Evolutionary conservation across 2,888 invertebrate species (phyloP).

Genomic region (Oegoconia quadripuncta): DNA sequence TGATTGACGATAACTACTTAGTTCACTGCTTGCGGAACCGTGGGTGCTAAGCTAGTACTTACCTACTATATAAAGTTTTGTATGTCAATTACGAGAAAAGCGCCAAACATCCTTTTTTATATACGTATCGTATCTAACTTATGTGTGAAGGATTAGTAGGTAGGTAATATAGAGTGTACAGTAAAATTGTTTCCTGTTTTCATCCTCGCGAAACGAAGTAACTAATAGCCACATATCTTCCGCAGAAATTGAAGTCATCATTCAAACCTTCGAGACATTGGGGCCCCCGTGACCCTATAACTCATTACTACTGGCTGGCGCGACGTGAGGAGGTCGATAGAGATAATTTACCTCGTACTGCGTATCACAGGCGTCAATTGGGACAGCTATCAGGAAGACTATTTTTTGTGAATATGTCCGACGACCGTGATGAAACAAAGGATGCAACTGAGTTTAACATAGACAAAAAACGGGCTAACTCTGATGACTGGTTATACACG

Average conservation of each 20-base stretch:
- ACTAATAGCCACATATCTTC: conserved; percentile 12
- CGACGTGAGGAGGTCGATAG: conserved; percentile 44
- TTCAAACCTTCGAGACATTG: conserved; percentile 64
- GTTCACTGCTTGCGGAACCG: no score
- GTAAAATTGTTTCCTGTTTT: conserved; percentile 13
- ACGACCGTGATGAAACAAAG: conserved; percentile 1
- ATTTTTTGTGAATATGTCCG: conserved; percentile 31
- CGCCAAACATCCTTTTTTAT: no score
- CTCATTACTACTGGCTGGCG: conserved; percentile 65
- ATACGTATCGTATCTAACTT: no score
- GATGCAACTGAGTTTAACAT: no score
- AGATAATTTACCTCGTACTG: conserved; percentile 21
- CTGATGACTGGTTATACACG: conserved; percentile 58
- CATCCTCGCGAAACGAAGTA: conserved; percentile 2
- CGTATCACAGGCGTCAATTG: conserved; percentile 40
- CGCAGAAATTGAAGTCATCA: conserved; percentile 62
- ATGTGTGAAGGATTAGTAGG: no score
- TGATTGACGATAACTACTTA: no score
- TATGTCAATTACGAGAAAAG: no score
- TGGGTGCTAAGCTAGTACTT: no score
- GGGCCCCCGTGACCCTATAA: conserved; percentile 68
- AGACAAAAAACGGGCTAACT: conserved; percentile 51
- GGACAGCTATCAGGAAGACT: conserved; percentile 48
- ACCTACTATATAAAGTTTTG: no score
- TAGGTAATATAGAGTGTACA: no score